These are phyloP conservation scores for Limnephilus marmoratus DNA, from an alignment of 2,888 invertebrate species.

Conservation along the genomic window DNA sequence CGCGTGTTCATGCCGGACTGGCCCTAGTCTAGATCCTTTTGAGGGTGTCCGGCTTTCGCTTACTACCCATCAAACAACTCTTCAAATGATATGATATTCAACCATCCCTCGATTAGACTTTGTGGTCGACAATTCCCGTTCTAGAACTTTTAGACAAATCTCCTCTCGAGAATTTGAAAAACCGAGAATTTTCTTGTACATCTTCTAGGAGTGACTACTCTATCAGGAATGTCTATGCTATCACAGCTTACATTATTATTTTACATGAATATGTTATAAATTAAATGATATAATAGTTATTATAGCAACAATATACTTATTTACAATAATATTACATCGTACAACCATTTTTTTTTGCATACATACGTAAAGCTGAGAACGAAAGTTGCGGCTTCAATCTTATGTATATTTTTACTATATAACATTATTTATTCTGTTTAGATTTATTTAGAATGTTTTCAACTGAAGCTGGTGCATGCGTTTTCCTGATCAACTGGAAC, in stretches of 20 bases:
- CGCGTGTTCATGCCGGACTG: not conserved
- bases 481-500: not conserved
- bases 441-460: constrained; percentile 33
- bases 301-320: constrained; percentile 9
- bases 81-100: constrained; percentile 12
- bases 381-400: constrained; percentile 36
- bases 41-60: constrained; percentile 6
- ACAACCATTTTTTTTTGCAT: constrained; percentile 17
- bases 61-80: constrained; percentile 15
- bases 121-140: not conserved
- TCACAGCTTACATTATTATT: not conserved
- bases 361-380: not conserved
- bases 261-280: not conserved
- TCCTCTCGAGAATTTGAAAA: too few relatives aligned
- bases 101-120: not conserved
- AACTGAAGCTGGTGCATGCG: not conserved
- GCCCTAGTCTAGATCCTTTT: not conserved
- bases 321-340: not conserved
- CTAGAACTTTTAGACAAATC: not conserved
- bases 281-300: constrained; percentile 19
- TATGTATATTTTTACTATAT: constrained; percentile 53
- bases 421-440: constrained; percentile 28
- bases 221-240: not conserved
- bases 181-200: not conserved
- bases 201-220: not conserved